These are phyloP conservation scores for Paelopatides confundens DNA, from an alignment of 53 echinoderm and acorn worm species.

Conservation along the genomic window DNA sequence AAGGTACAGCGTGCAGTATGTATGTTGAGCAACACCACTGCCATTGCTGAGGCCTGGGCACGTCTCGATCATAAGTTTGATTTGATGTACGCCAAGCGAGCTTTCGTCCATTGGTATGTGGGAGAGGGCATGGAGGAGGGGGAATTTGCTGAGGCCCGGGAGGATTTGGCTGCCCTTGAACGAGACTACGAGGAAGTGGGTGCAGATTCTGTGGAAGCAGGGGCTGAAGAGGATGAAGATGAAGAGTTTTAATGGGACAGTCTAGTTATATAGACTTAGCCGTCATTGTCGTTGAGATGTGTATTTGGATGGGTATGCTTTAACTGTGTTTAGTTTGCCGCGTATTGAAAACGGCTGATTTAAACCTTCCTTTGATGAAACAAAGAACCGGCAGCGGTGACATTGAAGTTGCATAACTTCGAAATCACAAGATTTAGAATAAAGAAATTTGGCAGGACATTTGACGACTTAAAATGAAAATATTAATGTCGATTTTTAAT, in stretches of 20 bases:
- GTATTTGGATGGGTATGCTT: not conserved
- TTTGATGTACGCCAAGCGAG: constrained; percentile 45
- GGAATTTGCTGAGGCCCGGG: constrained; percentile 63
- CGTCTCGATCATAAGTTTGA: constrained; percentile 77
- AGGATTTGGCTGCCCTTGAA: constrained; percentile 63
- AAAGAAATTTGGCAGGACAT: too few relatives aligned
- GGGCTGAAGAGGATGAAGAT: constrained; percentile 2
- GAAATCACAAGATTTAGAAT: too few relatives aligned
- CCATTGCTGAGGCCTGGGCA: constrained; percentile 83
- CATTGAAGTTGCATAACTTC: too few relatives aligned
- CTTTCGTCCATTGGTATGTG: constrained; percentile 71
- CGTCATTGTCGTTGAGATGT: not conserved
- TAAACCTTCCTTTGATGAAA: too few relatives aligned
- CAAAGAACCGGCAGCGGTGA: too few relatives aligned
- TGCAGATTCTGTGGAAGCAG: constrained; percentile 29
- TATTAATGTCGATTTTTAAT: too few relatives aligned
- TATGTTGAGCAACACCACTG: constrained; percentile 63
- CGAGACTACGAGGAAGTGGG: constrained; percentile 67
- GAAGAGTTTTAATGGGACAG: not conserved
- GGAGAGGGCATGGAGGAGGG: constrained; percentile 71
- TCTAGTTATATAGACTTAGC: not conserved
- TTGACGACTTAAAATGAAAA: too few relatives aligned
- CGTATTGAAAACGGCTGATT: too few relatives aligned
- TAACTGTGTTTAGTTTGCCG: not conserved
- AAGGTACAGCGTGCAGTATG: constrained; percentile 57